Base-by-base conservation (phyloP, 2,113 vertebrate genomes). In the Eulemur macaco region DNA sequence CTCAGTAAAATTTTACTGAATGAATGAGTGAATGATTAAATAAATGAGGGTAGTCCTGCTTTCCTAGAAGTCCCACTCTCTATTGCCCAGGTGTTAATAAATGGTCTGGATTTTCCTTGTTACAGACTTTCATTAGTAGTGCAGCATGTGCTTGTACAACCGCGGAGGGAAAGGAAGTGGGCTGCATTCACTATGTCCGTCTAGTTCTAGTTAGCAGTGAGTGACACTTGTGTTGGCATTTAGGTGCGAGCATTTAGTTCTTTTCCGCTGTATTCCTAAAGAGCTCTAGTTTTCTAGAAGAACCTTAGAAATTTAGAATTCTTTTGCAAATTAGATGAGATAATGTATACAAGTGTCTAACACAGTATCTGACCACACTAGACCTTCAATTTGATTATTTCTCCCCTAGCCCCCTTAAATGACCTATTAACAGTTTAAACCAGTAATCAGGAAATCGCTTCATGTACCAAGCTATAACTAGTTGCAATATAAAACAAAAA, bases 111-210 rank as follows among this genome's bases (percentile, higher is more conserved):
- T 45, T 34, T 66, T 37, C 52, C 52, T 77, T 25, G 3, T 63
- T 47, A 25, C 3, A 8, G 10, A 42, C 18, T 47, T 82, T 34
- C 29, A 20, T n/a, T 27, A 34, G 34, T 14, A 56, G 9, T 7
- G 4, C 56, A 39, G 0, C 0, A 8, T 27, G 1, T 14, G 29
- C 1, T 25, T 86, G 18, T 4, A n/a, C 15, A 39, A 81, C 6
- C 0, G 27, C 5, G 8, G 47, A 47, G 60, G 34, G 37, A 14
- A 54, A 74, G 25, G 1, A 9, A 8, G 5, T 12, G 0, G 37
- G 34, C 29, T 78, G 3, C 0, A 15, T 20, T 17, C 8, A 39
- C 20, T 52, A 10, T 84, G 5, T 69, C 31, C 18, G 11, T 17
- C 21, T 50, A 27, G 29, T 47, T 31, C 37, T 27, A 56, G n/a